Evolutionary conservation across 2,888 invertebrate species (phyloP), one percentile per base, ranked within the genome.

Genomic region (Drosophila prolongata): DNA sequence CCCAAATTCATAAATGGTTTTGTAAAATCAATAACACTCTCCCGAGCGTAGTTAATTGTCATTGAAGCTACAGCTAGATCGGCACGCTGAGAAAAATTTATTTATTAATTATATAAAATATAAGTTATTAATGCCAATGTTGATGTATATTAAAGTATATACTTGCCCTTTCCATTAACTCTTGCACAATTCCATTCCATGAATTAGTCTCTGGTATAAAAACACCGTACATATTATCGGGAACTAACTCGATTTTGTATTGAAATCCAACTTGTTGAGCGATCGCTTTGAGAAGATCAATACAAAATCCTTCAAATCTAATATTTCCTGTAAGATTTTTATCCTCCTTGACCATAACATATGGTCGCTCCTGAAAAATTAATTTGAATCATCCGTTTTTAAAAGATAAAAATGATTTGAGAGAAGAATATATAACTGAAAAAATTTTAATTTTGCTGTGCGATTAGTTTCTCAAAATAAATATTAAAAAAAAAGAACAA

Each of bases 1-100:
- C 99, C 99, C 13, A 99, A 94, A 92, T 98, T 98, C 97, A 99
- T 98, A 93, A 98, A 99, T 0, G 99, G 99, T 90, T 98, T 98
- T 0, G 99, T 99, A 92, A 99, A 99, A 92, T 99, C 99, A 66
- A 99, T 98, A 96, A 92, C 92, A 78, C 92, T 92, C 91, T 98
- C 98, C 16, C 99, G 93, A 0, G 98, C 98, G 92, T 98, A 99
- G 93, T 98, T 99, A 83, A 99, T 99, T 2, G 99, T 99, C 96
- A 99, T 97, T 0, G 99, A 98, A 0, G 98, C 98, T 0, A 99
- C 98, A 0, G 98, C 99, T 78, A 99, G 94, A 91, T 99, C 99
- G 0, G 98, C 98, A 93, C 96, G 96, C 98, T 97, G 93, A 47
- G 65, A 70, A 65, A 30, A 35, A n/a, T 1, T 1, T 13, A 8